Conservation (phyloP, 1,140 invertebrate species). For the Brachionus rotundiformis region DNA sequence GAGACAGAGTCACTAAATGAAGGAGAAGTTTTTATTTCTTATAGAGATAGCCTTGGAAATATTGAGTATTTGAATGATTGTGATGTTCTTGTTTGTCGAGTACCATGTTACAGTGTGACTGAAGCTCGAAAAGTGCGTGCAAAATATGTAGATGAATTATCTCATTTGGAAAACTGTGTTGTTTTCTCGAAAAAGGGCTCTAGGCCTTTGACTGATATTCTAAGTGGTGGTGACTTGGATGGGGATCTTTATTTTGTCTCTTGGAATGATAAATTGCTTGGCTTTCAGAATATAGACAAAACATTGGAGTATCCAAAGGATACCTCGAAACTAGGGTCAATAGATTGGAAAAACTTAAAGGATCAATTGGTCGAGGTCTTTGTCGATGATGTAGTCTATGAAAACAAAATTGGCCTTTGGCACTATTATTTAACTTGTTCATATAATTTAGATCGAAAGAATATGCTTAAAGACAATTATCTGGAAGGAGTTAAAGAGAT, state of each 20-base stretch:
- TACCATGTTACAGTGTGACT: slow-evolving; percentile 63
- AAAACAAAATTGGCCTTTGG: neutral
- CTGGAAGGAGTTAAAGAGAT: neutral
- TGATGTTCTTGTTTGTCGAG: slow-evolving; percentile 58
- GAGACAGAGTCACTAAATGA: neutral
- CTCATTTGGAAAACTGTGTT: slow-evolving; percentile 62
- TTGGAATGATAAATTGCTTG: slow-evolving; percentile 55
- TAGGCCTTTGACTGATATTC: slow-evolving; percentile 64
- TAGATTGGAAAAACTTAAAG: neutral
- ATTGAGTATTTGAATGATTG: neutral
- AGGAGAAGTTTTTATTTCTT: slow-evolving; percentile 36
- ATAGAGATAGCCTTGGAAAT: neutral
- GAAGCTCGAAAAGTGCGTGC: slow-evolving; percentile 62
- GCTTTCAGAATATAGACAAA: neutral
- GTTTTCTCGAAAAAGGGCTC: slow-evolving; percentile 62
- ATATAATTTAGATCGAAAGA: neutral
- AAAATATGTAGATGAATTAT: slow-evolving; percentile 58
- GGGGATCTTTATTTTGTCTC: slow-evolving; percentile 63
- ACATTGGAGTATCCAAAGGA: neutral
- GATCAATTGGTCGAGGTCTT: neutral
- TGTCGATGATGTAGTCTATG: neutral
- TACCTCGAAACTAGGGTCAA: no score
- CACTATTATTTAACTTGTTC: neutral
- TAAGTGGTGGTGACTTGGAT: slow-evolving; percentile 64
- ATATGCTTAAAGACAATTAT: neutral